Conservation (phyloP, 2,888 invertebrate species). For the Oligia latruncula region DNA sequence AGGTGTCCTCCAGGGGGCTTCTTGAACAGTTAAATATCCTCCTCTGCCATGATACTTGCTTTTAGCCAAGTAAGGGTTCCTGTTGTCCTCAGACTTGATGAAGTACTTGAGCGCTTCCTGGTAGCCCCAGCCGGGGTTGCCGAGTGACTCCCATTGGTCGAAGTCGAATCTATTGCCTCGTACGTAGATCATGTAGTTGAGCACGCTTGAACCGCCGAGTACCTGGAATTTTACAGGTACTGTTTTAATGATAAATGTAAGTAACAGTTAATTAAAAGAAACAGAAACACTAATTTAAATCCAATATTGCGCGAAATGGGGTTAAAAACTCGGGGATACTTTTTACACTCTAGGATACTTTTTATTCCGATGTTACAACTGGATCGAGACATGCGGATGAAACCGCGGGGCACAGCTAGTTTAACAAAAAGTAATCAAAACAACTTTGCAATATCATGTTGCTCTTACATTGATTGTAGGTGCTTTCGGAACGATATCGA, state of each 20-base stretch:
- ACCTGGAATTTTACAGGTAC: conserved; percentile 86
- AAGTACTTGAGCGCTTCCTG: conserved; percentile 96
- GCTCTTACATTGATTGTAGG: conserved; percentile 32
- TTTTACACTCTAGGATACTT: background rate
- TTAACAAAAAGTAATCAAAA: background rate
- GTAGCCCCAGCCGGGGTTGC: conserved; percentile 97
- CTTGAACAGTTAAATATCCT: conserved; percentile 94
- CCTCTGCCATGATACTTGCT: conserved; percentile 93
- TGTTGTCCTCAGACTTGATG: conserved; percentile 96
- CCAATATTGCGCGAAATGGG: background rate
- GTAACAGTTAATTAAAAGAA: background rate
- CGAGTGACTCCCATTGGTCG: conserved; percentile 96
- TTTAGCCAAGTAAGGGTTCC: conserved; percentile 94
- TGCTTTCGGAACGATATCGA: conserved; percentile 6
- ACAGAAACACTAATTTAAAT: background rate
- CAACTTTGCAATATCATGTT: conserved; percentile 23
- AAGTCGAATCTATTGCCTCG: conserved; percentile 96
- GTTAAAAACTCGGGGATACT: background rate
- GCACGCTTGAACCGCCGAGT: conserved; percentile 95
- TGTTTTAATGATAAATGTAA: background rate
- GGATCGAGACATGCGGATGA: background rate
- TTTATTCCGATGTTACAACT: background rate
- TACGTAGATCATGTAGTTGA: conserved; percentile 98
- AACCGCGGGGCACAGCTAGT: background rate
- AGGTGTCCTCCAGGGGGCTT: conserved; percentile 96